Evolutionary conservation across 53 echinoderm and acorn worm species (phyloP).

Genomic region (Zoroaster sp.): DNA sequence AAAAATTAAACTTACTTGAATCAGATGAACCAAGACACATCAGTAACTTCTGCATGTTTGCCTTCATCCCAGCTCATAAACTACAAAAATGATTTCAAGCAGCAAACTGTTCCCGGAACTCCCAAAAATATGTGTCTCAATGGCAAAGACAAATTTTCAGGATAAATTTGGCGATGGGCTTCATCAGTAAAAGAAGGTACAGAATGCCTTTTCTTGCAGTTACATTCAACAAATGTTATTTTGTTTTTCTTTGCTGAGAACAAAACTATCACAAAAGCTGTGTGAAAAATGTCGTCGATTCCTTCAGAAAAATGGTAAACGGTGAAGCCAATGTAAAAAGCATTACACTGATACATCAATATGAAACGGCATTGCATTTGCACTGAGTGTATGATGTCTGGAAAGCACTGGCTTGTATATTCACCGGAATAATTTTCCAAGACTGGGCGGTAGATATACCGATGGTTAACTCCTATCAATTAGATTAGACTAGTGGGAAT

Average conservation of each 20-base stretch:
- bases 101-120: no score
- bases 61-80: conserved; percentile 15
- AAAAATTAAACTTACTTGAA: conserved; percentile 31
- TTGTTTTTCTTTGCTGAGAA: no score
- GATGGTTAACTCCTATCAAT: not conserved
- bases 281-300: no score
- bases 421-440: not conserved
- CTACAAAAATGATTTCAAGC: no score
- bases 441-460: not conserved
- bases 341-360: not conserved
- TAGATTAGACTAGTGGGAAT: not conserved
- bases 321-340: not conserved
- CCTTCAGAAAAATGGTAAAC: no score
- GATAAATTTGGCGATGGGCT: no score
- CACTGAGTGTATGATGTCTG: not conserved
- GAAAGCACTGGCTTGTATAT: not conserved
- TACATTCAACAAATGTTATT: no score
- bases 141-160: no score
- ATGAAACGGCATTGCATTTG: not conserved
- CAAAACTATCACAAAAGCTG: no score
- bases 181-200: no score
- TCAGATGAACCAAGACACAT: conserved; percentile 39
- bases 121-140: no score
- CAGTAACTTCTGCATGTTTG: conserved; percentile 26
- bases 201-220: no score